A percentile compares a stretch with the other conserved stretches of the same genome.
Conservation (phyloP, 2,888 invertebrate genomes). For the Prosopocoilus inquinatus region DNA sequence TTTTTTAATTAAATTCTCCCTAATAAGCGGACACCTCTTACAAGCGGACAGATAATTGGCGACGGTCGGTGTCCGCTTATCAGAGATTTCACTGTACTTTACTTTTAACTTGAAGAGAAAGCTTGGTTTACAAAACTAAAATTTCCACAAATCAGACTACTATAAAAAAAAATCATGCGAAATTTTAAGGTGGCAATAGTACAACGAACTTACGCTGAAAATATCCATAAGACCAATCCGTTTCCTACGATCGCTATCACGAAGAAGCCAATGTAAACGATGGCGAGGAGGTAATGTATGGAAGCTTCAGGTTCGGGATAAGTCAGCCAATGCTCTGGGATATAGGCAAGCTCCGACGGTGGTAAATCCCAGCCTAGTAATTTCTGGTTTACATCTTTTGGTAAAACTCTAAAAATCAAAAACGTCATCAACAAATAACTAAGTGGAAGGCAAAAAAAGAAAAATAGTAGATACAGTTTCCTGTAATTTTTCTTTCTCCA, state of each 20-base stretch:
- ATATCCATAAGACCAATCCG: slow-evolving; percentile 83
- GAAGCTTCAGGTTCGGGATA: slow-evolving; percentile 80
- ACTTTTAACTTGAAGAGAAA: no score
- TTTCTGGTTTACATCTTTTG: slow-evolving; percentile 25
- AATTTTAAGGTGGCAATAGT: no score
- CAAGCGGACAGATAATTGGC: no score
- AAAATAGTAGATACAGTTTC: no score
- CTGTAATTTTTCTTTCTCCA: no score
- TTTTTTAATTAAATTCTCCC: no score
- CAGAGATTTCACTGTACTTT: no score
- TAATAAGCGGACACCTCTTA: no score
- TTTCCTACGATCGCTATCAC: slow-evolving; percentile 74
- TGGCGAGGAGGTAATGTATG: slow-evolving; percentile 74
- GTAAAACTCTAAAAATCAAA: neutral
- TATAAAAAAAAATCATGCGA: no score
- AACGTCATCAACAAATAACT: neutral
- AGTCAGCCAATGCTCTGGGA: slow-evolving; percentile 79
- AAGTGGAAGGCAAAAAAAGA: neutral
- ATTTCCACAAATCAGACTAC: no score
- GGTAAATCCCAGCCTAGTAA: slow-evolving; percentile 76
- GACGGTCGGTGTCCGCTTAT: no score
- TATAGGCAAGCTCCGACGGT: slow-evolving; percentile 70
- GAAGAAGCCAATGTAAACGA: slow-evolving; percentile 74
- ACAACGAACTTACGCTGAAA: slow-evolving; percentile 64
- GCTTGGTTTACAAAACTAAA: no score